Percentiles rank a stretch among this genome's conserved stretches.
Conservation (phyloP, 2,888 invertebrate species). For the Norana najaformis region DNA sequence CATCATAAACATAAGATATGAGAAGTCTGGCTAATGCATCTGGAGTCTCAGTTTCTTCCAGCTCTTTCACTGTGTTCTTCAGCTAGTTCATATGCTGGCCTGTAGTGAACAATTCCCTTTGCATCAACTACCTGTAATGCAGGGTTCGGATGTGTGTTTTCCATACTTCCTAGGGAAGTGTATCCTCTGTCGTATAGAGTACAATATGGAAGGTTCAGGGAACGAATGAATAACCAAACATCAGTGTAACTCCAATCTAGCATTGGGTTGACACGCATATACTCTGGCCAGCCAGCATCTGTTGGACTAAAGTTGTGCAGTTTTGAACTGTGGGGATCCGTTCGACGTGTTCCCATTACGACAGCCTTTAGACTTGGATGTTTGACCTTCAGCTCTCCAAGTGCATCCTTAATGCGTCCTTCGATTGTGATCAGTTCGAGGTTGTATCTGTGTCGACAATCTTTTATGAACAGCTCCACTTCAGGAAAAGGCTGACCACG, state of each 20-base stretch:
- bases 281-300: constrained; percentile 85
- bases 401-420: constrained; percentile 71
- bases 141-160: constrained; percentile 81
- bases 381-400: constrained; percentile 69
- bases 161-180: constrained; percentile 82
- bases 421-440: constrained; percentile 71
- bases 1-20: background rate
- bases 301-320: constrained; percentile 66
- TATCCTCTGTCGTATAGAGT: constrained; percentile 86
- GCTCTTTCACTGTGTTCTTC: constrained; percentile 70
- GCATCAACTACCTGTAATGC: constrained; percentile 68
- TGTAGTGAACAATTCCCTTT: constrained; percentile 67
- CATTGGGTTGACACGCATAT: constrained; percentile 85
- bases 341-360: constrained; percentile 86
- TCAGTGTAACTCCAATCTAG: constrained; percentile 89
- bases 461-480: constrained; percentile 78
- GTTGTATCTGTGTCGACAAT: constrained; percentile 69
- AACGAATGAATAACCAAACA: constrained; percentile 85
- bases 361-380: constrained; percentile 75
- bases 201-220: constrained; percentile 84
- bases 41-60: constrained; percentile 51
- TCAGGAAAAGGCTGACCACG: constrained; percentile 82
- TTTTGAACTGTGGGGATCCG: constrained; percentile 75
- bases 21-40: no score
- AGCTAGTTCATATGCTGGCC: constrained; percentile 75